phyloP scores from a whole-genome alignment of 2,113 vertebrate genomes.

The Ondatra zibethicus region DNA sequence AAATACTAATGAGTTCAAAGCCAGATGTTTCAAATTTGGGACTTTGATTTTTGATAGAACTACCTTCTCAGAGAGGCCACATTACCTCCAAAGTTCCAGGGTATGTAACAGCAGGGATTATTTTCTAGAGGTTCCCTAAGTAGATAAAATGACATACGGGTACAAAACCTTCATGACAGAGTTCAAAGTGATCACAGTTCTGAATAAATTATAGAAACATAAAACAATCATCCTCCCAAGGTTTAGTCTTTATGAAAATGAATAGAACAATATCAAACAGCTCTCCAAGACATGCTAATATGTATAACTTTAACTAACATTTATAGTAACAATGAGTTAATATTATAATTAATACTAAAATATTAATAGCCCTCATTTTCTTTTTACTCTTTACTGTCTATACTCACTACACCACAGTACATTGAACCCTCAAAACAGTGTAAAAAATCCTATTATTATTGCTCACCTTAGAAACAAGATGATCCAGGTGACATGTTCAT shows the following conservation, averaged over 20 bases:
- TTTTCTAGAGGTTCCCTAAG: constrained; percentile 15
- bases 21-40: constrained; percentile 69
- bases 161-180: background rate
- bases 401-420: background rate
- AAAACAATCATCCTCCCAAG: background rate
- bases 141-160: background rate
- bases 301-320: background rate
- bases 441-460: background rate
- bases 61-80: background rate
- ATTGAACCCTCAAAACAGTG: background rate
- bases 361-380: background rate
- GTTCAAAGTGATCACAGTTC: constrained; percentile 5
- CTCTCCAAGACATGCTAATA: constrained; percentile 15
- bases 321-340: background rate
- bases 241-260: constrained; percentile 28
- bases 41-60: constrained; percentile 14
- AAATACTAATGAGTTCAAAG: constrained; percentile 65
- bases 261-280: background rate
- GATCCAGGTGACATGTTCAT: background rate
- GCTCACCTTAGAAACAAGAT: background rate
- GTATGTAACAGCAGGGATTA: background rate
- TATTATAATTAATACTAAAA: background rate
- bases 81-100: background rate
- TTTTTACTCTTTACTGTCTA: background rate
- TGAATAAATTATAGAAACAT: constrained; percentile 28